Conservation (phyloP, 2,888 invertebrate species). For the Mythimna vitellina region DNA sequence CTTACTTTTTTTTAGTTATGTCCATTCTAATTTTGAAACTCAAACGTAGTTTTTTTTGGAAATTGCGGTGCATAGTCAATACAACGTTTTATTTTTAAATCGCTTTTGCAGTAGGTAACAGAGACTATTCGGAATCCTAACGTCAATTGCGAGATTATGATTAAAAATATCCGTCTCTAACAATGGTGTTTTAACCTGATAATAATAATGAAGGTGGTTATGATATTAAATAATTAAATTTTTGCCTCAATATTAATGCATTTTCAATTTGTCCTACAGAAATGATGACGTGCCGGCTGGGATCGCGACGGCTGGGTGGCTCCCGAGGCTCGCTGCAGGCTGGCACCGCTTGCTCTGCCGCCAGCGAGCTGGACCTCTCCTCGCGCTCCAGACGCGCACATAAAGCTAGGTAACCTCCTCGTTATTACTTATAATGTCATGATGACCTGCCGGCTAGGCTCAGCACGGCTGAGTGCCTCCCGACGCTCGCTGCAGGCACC, state of each 20-base stretch:
- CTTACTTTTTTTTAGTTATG: background rate
- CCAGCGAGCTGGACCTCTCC: slow-evolving; percentile 95
- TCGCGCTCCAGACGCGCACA: slow-evolving; percentile 93
- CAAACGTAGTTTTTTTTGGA: background rate
- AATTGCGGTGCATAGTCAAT: too few relatives aligned
- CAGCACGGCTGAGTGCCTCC: too few relatives aligned
- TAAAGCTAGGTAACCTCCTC: slow-evolving; percentile 81
- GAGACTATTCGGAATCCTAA: background rate
- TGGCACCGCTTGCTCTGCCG: slow-evolving; percentile 91
- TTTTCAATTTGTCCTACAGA: slow-evolving; percentile 84
- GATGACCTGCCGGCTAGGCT: background rate
- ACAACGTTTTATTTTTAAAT: too few relatives aligned
- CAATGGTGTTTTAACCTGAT: too few relatives aligned
- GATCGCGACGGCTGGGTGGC: slow-evolving; percentile 92
- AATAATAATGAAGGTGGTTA: too few relatives aligned
- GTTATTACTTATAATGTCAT: background rate
- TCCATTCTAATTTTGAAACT: background rate
- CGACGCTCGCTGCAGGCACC: too few relatives aligned
- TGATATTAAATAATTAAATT: too few relatives aligned
- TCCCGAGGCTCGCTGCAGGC: slow-evolving; percentile 90
- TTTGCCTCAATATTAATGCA: too few relatives aligned
- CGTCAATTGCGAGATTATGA: background rate
- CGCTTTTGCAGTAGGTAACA: too few relatives aligned
- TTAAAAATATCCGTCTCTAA: too few relatives aligned
- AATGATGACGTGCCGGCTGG: slow-evolving; percentile 95